These are phyloP conservation scores for Misgurnus anguillicaudatus DNA, from an alignment of 2,113 vertebrate genomes.

Conservation along the genomic window DNA sequence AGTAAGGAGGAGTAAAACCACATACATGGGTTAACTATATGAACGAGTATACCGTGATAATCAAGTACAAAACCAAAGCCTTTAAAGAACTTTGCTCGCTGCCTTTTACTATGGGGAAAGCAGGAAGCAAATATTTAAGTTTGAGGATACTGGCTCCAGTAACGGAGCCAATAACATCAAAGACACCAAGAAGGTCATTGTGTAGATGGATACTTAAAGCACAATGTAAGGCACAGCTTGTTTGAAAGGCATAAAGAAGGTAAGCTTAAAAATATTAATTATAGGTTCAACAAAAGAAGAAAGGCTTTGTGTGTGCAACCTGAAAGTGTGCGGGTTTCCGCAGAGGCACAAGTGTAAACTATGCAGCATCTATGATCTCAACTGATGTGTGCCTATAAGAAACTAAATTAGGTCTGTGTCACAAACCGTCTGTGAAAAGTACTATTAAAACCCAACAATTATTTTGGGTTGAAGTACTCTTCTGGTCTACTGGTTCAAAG, in stretches of 20 bases:
- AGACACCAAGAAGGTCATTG: conserved; percentile 42
- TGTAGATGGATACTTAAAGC: conserved; percentile 26
- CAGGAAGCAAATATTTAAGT: not conserved
- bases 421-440: conserved; percentile 31
- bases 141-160: not conserved
- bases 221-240: conserved; percentile 66
- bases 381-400: conserved; percentile 19
- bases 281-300: conserved; percentile 11
- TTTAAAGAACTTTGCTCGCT: not conserved
- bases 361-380: conserved; percentile 49
- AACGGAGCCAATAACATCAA: conserved; percentile 4
- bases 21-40: conserved; percentile 27
- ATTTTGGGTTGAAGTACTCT: conserved; percentile 54
- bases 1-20: conserved; percentile 26
- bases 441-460: conserved; percentile 55
- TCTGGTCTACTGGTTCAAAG: conserved; percentile 68
- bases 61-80: not conserved
- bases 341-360: conserved; percentile 53
- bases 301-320: conserved; percentile 30
- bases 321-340: conserved; percentile 42
- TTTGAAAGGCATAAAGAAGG: conserved; percentile 40
- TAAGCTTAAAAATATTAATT: not conserved
- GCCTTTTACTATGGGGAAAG: not conserved
- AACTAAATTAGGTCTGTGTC: conserved; percentile 6
- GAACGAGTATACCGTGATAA: not conserved